Percentiles rank a stretch among this genome's conserved stretches.
phyloP scores from a whole-genome alignment of 2,113 vertebrate species.

The Lycaon pictus region DNA sequence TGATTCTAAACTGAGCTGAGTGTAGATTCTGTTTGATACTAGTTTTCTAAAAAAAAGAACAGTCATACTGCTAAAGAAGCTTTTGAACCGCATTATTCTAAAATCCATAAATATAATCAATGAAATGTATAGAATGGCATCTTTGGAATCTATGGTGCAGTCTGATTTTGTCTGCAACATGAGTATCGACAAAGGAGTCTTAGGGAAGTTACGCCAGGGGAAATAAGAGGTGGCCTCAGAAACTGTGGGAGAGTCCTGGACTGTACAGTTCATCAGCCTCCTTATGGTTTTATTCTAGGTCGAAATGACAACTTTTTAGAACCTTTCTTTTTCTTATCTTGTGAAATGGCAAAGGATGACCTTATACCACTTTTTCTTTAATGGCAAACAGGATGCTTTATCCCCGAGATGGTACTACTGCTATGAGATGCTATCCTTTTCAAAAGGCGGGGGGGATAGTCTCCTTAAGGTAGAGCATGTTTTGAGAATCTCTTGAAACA shows the following conservation, averaged over 20 bases:
- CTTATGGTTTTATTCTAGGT: background rate
- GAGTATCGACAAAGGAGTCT: background rate
- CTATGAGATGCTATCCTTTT: background rate
- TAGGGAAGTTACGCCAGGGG: background rate
- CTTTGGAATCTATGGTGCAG: background rate
- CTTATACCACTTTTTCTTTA: background rate
- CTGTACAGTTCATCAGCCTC: background rate
- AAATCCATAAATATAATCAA: background rate
- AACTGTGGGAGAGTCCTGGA: background rate
- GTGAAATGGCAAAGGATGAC: background rate
- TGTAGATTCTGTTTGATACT: background rate
- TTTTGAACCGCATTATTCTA: background rate
- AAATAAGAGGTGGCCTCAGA: background rate
- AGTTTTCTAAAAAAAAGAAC: background rate
- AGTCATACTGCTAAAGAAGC: background rate
- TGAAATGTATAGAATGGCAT: background rate
- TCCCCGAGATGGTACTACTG: background rate
- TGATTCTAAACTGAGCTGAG: background rate
- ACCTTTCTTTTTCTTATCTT: background rate
- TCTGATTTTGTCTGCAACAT: background rate
- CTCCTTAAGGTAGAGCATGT: background rate
- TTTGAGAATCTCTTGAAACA: background rate
- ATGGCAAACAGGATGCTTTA: background rate
- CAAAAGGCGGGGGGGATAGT: background rate
- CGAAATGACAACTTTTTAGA: background rate